Conservation (phyloP, 2,797 vertebrate genomes). For the Epinephelus coioides region DNA sequence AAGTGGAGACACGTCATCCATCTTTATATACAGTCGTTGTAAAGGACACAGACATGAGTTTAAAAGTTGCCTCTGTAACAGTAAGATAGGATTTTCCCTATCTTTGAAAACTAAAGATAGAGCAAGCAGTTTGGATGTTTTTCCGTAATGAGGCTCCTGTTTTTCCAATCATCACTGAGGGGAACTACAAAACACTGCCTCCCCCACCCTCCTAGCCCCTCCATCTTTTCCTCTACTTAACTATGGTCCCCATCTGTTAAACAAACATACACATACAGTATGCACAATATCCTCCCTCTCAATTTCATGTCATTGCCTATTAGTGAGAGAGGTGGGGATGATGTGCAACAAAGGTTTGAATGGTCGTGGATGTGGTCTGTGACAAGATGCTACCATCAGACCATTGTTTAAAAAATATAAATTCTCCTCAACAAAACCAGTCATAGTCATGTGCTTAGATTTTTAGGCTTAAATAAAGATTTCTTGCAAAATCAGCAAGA, state of each 20-base stretch:
- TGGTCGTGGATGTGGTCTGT: background rate
- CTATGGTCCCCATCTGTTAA: background rate
- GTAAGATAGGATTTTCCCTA: no score
- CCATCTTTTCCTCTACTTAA: background rate
- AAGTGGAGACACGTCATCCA: no score
- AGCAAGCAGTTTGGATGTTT: no score
- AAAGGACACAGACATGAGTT: no score
- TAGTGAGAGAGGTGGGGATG: background rate
- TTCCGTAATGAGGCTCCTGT: background rate
- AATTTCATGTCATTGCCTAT: fast-evolving
- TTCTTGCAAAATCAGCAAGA: background rate
- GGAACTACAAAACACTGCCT: background rate
- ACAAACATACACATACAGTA: background rate
- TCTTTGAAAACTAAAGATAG: no score
- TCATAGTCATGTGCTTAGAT: background rate
- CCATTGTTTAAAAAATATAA: conserved; percentile 1
- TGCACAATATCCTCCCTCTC: background rate
- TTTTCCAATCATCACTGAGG: background rate
- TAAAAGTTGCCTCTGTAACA: no score
- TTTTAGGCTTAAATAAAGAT: background rate
- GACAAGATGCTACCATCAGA: background rate
- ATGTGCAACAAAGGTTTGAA: background rate
- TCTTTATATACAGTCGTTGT: no score
- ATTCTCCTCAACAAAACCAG: background rate
- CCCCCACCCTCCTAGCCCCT: background rate